Conservation (phyloP, 2,797 vertebrate species). For the Danio tinwini region DNA sequence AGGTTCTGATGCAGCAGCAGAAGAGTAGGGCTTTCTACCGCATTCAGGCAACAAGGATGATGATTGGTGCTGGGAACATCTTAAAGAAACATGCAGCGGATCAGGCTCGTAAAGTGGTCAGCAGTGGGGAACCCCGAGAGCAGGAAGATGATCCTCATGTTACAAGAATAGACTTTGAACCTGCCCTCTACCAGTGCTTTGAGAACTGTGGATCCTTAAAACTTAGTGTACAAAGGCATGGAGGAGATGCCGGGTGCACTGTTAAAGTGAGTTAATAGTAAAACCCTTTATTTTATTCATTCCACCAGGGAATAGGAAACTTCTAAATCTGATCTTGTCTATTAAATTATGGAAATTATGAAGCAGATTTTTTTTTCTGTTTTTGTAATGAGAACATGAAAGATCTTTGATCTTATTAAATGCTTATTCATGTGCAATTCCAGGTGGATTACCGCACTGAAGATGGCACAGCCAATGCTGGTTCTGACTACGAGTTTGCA, state of each 20-base stretch:
- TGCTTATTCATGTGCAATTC: constrained; percentile 6
- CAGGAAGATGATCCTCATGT: constrained; percentile 82
- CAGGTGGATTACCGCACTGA: constrained; percentile 87
- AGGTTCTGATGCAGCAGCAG: constrained; percentile 86
- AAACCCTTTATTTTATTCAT: background rate
- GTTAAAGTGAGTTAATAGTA: constrained; percentile 73
- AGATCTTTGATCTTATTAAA: constrained; percentile 4
- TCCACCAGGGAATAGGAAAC: background rate
- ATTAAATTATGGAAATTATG: background rate
- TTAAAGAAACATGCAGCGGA: constrained; percentile 87
- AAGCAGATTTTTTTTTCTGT: background rate
- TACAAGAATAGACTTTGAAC: constrained; percentile 80
- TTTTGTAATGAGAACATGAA: background rate
- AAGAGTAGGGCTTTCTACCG: constrained; percentile 88
- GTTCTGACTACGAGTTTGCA: constrained; percentile 86
- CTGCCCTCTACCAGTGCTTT: constrained; percentile 83
- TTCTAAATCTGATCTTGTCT: background rate
- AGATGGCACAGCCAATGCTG: constrained; percentile 86
- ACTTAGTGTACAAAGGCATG: constrained; percentile 76
- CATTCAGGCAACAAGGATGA: constrained; percentile 89
- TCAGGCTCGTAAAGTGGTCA: constrained; percentile 85
- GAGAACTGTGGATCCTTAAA: constrained; percentile 87
- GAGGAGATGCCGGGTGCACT: constrained; percentile 76
- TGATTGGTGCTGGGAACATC: constrained; percentile 88
- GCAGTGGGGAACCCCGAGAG: constrained; percentile 75